Percentiles rank a stretch among this genome's conserved stretches.
phyloP scores from a whole-genome alignment of 1,140 invertebrate species.

The Melanaphis sacchari region DNA sequence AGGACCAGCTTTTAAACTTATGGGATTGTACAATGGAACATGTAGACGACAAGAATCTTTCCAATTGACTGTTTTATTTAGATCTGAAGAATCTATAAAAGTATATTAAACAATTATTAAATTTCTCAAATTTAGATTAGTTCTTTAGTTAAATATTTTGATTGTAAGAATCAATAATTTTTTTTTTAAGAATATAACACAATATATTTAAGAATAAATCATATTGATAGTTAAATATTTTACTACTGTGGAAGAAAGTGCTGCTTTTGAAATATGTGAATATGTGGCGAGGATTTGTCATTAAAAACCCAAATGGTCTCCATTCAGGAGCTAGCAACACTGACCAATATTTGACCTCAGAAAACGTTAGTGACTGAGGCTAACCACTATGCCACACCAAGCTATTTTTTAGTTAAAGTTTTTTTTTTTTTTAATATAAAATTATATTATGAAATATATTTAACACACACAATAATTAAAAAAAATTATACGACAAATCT shows the following conservation, averaged over 20 bases:
- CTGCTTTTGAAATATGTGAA: no score
- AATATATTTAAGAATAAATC: background rate
- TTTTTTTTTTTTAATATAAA: no score
- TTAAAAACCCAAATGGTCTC: no score
- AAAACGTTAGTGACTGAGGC: no score
- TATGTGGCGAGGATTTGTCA: no score
- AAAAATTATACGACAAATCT: background rate
- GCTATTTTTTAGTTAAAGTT: no score
- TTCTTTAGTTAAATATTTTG: background rate
- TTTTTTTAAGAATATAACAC: background rate
- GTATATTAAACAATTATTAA: background rate
- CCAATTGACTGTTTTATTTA: conserved; percentile 61
- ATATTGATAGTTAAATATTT: background rate
- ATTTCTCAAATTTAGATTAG: background rate
- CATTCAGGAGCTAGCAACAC: no score
- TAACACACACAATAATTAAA: background rate
- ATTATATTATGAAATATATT: background rate
- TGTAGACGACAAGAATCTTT: conserved; percentile 44
- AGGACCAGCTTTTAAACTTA: conserved; percentile 56
- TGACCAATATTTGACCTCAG: no score
- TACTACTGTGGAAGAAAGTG: no score
- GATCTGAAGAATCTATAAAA: conserved; percentile 56
- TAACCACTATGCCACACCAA: no score
- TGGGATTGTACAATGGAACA: conserved; percentile 59
- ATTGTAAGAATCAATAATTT: no score